Evolutionary conservation across 1,140 invertebrate genomes (phyloP).

Genomic region (Diabrotica virgifera): DNA sequence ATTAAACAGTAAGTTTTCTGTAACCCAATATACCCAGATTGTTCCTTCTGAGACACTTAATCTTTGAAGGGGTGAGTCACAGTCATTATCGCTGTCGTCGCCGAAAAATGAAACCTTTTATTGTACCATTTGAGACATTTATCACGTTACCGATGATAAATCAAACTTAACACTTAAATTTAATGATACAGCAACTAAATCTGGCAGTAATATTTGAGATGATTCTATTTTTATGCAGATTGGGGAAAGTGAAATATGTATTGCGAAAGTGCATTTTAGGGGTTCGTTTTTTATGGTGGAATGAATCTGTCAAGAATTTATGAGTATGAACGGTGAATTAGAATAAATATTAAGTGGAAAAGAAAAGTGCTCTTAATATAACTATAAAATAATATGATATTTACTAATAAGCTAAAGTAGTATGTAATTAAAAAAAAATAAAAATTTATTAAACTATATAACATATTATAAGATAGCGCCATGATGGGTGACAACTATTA

Average conservation of each 20-base stretch:
- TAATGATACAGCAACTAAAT: background rate
- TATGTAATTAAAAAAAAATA: too few relatives aligned
- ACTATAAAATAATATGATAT: too few relatives aligned
- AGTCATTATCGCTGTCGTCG: background rate
- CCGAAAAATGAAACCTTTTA: background rate
- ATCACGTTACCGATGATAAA: background rate
- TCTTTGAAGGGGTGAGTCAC: background rate
- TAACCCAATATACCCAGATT: background rate
- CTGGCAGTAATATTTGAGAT: background rate
- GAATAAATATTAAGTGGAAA: too few relatives aligned
- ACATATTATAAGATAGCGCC: too few relatives aligned
- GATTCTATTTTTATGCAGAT: background rate
- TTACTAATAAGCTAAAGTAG: too few relatives aligned
- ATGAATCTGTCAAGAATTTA: too few relatives aligned
- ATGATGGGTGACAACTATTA: too few relatives aligned
- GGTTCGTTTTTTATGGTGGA: too few relatives aligned
- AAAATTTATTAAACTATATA: too few relatives aligned
- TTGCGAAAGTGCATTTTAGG: too few relatives aligned
- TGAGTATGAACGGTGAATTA: too few relatives aligned
- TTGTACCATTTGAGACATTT: background rate
- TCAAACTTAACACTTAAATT: background rate
- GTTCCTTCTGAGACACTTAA: background rate
- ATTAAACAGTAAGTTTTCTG: background rate
- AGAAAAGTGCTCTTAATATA: too few relatives aligned
- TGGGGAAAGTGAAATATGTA: background rate